A percentile compares a stretch with the other conserved stretches of the same genome.
These are phyloP conservation scores for Syndactyla subalaris DNA, from an alignment of 2,797 vertebrate species.

Conservation along the genomic window DNA sequence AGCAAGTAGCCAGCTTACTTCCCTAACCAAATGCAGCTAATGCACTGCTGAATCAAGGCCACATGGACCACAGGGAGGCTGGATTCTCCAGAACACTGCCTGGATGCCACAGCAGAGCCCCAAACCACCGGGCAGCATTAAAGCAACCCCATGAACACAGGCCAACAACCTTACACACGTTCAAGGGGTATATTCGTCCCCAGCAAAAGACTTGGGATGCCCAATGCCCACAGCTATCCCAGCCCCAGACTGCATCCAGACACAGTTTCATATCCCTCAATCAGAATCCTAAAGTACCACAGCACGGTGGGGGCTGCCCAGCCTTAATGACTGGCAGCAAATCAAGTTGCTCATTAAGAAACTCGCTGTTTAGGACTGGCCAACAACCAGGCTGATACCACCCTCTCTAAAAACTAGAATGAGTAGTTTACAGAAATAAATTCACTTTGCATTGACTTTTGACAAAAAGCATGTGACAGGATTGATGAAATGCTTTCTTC, in stretches of 20 bases:
- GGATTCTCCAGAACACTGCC: background rate
- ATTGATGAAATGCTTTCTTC: rapidly evolving
- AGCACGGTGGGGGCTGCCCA: background rate
- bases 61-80: background rate
- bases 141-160: background rate
- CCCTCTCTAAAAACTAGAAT: background rate
- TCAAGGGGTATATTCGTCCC: background rate
- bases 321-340: background rate
- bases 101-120: background rate
- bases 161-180: background rate
- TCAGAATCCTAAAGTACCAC: background rate
- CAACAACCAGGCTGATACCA: background rate
- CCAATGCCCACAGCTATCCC: background rate
- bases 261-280: background rate
- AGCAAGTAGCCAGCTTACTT: background rate
- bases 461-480: rapidly evolving
- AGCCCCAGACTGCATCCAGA: background rate
- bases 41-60: background rate
- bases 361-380: rapidly evolving
- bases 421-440: background rate
- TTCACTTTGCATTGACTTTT: background rate
- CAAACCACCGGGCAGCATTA: background rate
- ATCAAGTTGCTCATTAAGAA: background rate
- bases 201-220: background rate
- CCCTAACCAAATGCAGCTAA: background rate